Evolutionary conservation across 2,888 invertebrate genomes (phyloP), one percentile per base, ranked within the genome.

Genomic region (Pseudolycoriella hygida): DNA sequence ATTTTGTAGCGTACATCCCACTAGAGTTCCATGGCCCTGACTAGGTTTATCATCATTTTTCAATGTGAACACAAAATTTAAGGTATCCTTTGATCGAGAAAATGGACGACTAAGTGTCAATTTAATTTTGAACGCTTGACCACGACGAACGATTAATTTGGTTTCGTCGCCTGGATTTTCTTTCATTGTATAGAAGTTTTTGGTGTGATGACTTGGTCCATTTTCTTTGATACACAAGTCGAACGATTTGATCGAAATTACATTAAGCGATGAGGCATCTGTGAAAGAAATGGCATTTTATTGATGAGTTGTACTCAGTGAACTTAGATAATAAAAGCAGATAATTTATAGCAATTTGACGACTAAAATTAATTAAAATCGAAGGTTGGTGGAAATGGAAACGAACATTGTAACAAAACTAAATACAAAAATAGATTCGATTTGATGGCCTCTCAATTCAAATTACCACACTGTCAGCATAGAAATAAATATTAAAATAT

Each of bases 51-150:
- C 74, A 37, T 80, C 79, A 68, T 80, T 84, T 74, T 76, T 72
- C 17, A 86, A 77, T 42, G 80, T 80, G 58, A 90, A 88, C 46
- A 89, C 81, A 53, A 90, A 78, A 34, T 85, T 85, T 40, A 92
- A 69, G 6, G 80, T 85, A 64, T 92, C 90, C 56, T 68, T 74
- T 14, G 69, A 70, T 17, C 76, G 72, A 54, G 81, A 75, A 60
- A 80, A 92, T 12, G 79, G 74, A 43, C 87, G 72, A 56, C 78
- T 84, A 47, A 89, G 72, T 12, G 72, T 70, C 45, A 92, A 67
- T 53, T 77, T 75, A 30, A 65, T 44, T 2, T 61, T 56, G 63
- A 93, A 90, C 18, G 79, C 68, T 61, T 89, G 86, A 6, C 92
- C 92, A 50, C 92, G 70, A 49, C 92, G 71, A 6, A 90, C 72